Conservation (phyloP, 2,113 vertebrate species). For the Damaliscus lunatus region DNA sequence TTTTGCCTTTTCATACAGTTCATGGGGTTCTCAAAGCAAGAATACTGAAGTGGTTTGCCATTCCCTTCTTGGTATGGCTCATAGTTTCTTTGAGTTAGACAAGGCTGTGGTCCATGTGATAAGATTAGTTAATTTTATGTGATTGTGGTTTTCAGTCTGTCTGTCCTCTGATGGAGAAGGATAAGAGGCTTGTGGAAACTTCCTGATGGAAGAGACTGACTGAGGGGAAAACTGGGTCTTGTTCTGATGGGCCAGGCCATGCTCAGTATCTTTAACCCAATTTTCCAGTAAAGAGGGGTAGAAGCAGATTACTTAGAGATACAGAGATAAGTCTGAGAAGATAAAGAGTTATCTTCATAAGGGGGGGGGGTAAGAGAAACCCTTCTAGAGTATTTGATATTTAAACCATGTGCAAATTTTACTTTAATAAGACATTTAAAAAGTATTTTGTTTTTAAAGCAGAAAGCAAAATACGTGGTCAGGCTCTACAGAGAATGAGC, state of each 20-base stretch:
- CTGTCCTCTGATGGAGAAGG: background rate
- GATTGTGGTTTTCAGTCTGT: background rate
- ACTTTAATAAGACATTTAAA: background rate
- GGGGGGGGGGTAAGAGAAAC: background rate
- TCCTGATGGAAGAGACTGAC: background rate
- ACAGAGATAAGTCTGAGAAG: background rate
- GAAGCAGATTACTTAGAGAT: conserved; percentile 13
- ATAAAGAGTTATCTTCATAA: background rate
- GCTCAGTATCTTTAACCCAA: background rate
- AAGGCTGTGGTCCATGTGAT: background rate
- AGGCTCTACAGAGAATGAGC: background rate
- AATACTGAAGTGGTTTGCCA: background rate
- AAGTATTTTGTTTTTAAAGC: background rate
- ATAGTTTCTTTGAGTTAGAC: background rate
- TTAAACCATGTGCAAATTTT: conserved; percentile 13
- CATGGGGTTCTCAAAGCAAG: background rate
- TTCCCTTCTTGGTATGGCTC: background rate
- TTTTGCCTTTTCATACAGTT: background rate
- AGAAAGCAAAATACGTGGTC: background rate
- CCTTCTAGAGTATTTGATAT: background rate
- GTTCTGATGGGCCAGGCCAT: background rate
- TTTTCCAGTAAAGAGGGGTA: background rate
- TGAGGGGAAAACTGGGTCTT: background rate
- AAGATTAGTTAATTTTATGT: background rate
- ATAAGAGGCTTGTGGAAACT: background rate